Conservation (phyloP, 2,797 vertebrate species). For the Enteromius treurensis region DNA sequence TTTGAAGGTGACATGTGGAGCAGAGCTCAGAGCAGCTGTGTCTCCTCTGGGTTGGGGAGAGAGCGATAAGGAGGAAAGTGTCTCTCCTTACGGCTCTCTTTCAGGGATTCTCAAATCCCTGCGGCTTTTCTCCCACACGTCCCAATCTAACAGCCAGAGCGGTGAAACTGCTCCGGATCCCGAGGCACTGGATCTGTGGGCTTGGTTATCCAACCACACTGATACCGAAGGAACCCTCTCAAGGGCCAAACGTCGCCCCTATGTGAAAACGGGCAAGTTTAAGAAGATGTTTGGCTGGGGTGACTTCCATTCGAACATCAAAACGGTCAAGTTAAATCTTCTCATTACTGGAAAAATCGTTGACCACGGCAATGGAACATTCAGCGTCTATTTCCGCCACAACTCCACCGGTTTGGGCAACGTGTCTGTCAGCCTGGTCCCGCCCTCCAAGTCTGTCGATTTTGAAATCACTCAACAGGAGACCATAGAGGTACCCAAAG, state of each 20-base stretch:
- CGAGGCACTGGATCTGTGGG: conserved; percentile 51
- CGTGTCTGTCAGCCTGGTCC: conserved; percentile 94
- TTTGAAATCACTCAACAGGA: conserved; percentile 75
- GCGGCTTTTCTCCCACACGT: conserved; percentile 53
- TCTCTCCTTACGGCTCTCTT: conserved; percentile 34
- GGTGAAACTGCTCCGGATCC: conserved; percentile 21
- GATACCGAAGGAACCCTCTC: conserved; percentile 45
- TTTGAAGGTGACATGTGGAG: conserved; percentile 56
- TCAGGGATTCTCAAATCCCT: conserved; percentile 51
- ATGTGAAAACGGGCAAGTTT: conserved; percentile 74
- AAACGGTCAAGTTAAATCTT: conserved; percentile 92
- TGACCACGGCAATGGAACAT: conserved; percentile 95
- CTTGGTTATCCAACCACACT: conserved; percentile 57
- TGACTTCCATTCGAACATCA: conserved; percentile 94
- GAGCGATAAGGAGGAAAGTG: conserved; percentile 43
- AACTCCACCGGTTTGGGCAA: conserved; percentile 95
- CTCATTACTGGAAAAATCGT: conserved; percentile 96
- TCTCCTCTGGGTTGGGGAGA: conserved; percentile 48
- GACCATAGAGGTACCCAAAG: conserved; percentile 74
- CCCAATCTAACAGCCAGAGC: conserved; percentile 27
- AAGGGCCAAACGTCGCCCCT: conserved; percentile 57
- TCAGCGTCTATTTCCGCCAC: conserved; percentile 97
- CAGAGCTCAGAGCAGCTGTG: conserved; percentile 30
- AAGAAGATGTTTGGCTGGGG: conserved; percentile 98
- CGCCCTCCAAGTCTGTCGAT: conserved; percentile 88